phyloP scores from a whole-genome alignment of 2,888 invertebrate species.

The Lordiphosa andalusiaca region DNA sequence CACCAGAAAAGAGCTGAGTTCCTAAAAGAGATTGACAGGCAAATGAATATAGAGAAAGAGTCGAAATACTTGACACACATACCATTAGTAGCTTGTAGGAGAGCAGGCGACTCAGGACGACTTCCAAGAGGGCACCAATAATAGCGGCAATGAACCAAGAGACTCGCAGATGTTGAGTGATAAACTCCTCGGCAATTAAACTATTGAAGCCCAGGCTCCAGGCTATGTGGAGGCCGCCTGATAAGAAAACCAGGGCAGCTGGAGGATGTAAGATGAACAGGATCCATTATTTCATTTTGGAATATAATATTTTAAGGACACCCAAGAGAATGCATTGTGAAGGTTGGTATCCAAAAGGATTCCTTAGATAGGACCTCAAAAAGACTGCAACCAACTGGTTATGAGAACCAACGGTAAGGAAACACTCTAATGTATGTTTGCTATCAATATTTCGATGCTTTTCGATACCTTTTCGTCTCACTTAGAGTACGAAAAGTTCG shows the following conservation, averaged over 20 bases:
- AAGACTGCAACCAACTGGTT: too few species aligned
- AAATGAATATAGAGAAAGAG: background rate
- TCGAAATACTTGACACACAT: constrained; percentile 8
- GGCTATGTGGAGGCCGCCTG: constrained; percentile 71
- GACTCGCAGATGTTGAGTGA: constrained; percentile 50
- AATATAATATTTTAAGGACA: too few species aligned
- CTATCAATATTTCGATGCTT: too few species aligned
- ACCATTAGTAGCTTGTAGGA: constrained; percentile 60
- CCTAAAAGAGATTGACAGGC: constrained; percentile 13
- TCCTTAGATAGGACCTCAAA: too few species aligned
- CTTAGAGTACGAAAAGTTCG: too few species aligned
- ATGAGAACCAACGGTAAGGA: too few species aligned
- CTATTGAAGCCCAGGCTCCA: constrained; percentile 63
- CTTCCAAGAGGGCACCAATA: constrained; percentile 48
- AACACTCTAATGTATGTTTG: too few species aligned
- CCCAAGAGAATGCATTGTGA: too few species aligned
- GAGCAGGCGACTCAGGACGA: constrained; percentile 33
- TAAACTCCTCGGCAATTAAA: constrained; percentile 20
- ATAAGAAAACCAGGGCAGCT: constrained; percentile 62
- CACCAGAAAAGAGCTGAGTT: constrained; percentile 50
- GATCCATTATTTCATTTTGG: too few species aligned
- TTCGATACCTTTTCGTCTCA: too few species aligned
- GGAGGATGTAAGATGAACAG: background rate
- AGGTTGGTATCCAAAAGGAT: too few species aligned
- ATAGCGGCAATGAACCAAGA: constrained; percentile 69